Base-by-base conservation (phyloP, 2,113 vertebrate species). In the Collichthys lucidus region DNA sequence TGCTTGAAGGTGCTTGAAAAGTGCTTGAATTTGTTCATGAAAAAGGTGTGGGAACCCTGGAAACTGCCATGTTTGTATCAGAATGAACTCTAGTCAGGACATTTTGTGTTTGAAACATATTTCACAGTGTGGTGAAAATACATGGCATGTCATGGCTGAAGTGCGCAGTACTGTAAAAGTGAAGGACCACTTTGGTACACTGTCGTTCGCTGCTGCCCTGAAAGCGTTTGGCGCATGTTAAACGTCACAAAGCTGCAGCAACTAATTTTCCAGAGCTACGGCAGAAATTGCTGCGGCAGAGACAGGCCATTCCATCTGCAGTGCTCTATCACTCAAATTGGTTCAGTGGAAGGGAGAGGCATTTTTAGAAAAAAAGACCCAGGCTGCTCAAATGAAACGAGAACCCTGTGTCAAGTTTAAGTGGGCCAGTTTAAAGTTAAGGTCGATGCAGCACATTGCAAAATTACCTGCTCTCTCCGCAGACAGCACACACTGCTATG, bases 371-470 rank as follows among this genome's bases (percentile, higher is more conserved):
- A 77, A 74, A 35, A 79, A 77, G 80, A 75, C 35, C 77, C 7
- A 2, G 49, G 31, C 29, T 2, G 14, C 79, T 74, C 35, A 35
- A 74, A 87, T 31, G 57, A 79, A 91, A 77, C 40, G 12, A 44
- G 80, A 77, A 67, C 66, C 74, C 0, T 0, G 67, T 78, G 79
- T 89, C 82, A 77, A 20, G 82, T 83, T 68, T 88, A 89, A 88
- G 81, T 84, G 89, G 76, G 0, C 57, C 44, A 22, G 83, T 89
- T 82, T 82, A 82, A 52, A 88, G 80, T 86, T 81, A 61, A 77
- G 76, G 82, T 78, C 1, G 75, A 86, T 77, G 83, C 80, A 82
- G 88, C 64, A 65, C 74, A 72, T 79, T 83, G 62, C 74, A 74
- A 75, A 88, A 89, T 86, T 77, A 63, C 77, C 78, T 91, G 65